A percentile compares a stretch with the other conserved stretches of the same genome.
These are phyloP conservation scores for Mythimna impura DNA, from an alignment of 2,888 invertebrate genomes.

Conservation along the genomic window DNA sequence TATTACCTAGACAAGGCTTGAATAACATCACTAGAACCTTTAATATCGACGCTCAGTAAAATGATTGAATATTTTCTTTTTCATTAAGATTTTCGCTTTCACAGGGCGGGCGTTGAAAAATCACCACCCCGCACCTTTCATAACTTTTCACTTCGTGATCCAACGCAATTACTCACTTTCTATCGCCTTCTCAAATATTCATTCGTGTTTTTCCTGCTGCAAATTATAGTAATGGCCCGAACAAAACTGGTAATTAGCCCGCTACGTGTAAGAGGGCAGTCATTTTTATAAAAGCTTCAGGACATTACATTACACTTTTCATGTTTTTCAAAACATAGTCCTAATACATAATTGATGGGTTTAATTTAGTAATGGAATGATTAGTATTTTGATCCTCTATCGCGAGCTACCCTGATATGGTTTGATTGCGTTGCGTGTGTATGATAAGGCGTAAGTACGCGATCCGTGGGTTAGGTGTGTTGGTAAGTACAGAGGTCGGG, in stretches of 20 bases:
- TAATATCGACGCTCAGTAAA: conserved; percentile 69
- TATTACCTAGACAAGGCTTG: conserved; percentile 20
- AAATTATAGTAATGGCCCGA: conserved; percentile 88
- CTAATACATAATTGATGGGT: conserved; percentile 69
- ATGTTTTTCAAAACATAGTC: conserved; percentile 62
- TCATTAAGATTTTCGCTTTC: conserved; percentile 87
- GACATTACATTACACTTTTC: conserved; percentile 51
- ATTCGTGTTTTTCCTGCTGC: conserved; percentile 88
- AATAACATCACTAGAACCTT: conserved; percentile 36
- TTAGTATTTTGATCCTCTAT: conserved; percentile 33
- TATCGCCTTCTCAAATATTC: conserved; percentile 90
- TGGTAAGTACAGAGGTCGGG: conserved; percentile 72
- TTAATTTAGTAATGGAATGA: conserved; percentile 76
- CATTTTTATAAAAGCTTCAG: conserved; percentile 75
- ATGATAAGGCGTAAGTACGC: conserved; percentile 61
- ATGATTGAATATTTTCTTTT: conserved; percentile 86
- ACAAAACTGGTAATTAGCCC: conserved; percentile 87
- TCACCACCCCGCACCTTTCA: conserved; percentile 88
- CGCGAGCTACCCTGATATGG: conserved; percentile 24
- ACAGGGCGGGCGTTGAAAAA: conserved; percentile 84
- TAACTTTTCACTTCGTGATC: conserved; percentile 91
- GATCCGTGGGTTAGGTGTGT: conserved; percentile 74
- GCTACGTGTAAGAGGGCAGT: conserved; percentile 76
- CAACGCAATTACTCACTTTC: conserved; percentile 89
- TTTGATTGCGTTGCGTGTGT: conserved; percentile 58